Conservation (phyloP, 2,113 vertebrate species). For the Prunella fulvescens region DNA sequence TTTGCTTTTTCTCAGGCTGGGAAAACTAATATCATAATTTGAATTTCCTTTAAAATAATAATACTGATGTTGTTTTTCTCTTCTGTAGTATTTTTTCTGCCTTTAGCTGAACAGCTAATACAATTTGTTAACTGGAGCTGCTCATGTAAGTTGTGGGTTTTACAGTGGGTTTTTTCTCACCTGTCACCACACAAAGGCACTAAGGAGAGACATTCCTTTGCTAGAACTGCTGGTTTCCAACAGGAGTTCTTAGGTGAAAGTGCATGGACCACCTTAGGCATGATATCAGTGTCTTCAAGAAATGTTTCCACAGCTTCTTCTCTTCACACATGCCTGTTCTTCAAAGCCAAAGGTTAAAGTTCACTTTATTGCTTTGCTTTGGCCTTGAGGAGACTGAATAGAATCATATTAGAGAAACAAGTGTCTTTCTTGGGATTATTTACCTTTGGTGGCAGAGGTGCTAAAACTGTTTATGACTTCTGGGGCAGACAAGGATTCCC, state of each 20-base stretch:
- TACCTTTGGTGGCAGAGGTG: background rate
- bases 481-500: background rate
- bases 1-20: background rate
- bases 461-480: background rate
- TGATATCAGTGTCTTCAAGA: background rate
- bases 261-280: background rate
- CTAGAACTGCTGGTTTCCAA: background rate
- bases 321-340: background rate
- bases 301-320: background rate
- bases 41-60: background rate
- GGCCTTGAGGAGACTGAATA: background rate
- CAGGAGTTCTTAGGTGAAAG: background rate
- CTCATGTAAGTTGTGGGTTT: background rate
- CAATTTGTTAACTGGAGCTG: background rate
- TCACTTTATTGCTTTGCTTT: background rate
- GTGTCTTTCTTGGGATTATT: background rate
- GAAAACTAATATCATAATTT: background rate
- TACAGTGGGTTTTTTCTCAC: background rate
- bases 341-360: background rate
- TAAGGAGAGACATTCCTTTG: background rate
- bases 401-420: background rate
- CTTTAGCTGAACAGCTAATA: background rate
- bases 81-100: background rate
- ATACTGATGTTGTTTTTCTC: background rate
- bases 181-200: background rate